Evolutionary conservation across 2,797 vertebrate genomes (phyloP).

Genomic region (Benthosema pterotum): DNA sequence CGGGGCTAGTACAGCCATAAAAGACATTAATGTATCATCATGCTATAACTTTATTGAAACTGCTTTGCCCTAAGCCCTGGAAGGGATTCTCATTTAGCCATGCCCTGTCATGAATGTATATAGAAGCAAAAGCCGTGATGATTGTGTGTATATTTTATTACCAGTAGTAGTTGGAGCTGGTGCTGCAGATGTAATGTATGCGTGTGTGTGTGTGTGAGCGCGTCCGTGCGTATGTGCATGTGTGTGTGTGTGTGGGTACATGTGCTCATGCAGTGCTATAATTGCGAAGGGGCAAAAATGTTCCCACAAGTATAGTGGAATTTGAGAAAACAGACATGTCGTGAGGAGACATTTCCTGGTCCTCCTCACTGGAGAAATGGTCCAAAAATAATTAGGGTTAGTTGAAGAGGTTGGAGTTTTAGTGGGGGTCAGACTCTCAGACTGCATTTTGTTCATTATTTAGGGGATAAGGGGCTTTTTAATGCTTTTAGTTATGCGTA

Average conservation of each 20-base stretch:
- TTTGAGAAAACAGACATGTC: too few species aligned
- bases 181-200: constrained; percentile 4
- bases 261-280: background rate
- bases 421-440: too few species aligned
- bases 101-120: constrained; percentile 4
- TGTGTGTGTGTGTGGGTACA: constrained; percentile 2
- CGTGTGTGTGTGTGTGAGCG: constrained; percentile 1
- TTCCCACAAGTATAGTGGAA: too few species aligned
- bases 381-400: too few species aligned
- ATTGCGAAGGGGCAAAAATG: too few species aligned
- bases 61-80: background rate
- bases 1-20: background rate
- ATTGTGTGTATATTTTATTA: background rate
- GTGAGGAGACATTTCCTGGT: too few species aligned
- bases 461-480: too few species aligned
- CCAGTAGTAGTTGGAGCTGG: constrained; percentile 3
- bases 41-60: background rate
- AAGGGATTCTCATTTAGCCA: background rate
- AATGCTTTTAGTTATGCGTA: too few species aligned
- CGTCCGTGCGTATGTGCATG: background rate
- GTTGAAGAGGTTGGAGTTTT: too few species aligned
- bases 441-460: too few species aligned
- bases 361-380: too few species aligned
- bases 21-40: background rate
- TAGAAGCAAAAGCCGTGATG: background rate